phyloP scores from a whole-genome alignment of 30 jellyfish, hydroid and myxozoan genomes.

The Aurelia sp. region DNA sequence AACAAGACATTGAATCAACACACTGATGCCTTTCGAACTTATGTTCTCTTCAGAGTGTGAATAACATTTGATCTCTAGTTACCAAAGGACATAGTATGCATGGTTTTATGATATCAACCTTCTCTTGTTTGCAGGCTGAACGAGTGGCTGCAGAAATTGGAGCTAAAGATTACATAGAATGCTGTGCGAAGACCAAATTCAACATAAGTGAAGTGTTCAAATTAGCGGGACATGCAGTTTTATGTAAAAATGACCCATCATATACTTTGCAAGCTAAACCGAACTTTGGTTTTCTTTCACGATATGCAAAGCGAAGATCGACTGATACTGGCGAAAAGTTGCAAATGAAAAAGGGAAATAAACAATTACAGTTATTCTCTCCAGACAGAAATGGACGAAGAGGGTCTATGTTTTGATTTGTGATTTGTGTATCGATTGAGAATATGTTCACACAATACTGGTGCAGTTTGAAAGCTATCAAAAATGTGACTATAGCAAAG shows the following conservation, averaged over 20 bases:
- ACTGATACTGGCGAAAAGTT: slow-evolving; percentile 66
- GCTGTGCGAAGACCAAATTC: slow-evolving; percentile 87
- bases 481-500: no score
- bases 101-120: no score
- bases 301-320: slow-evolving; percentile 74
- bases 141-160: slow-evolving; percentile 73
- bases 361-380: not conserved
- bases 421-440: not conserved
- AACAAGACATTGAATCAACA: no score
- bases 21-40: no score
- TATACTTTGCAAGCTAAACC: slow-evolving; percentile 40
- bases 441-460: no score
- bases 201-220: slow-evolving; percentile 74
- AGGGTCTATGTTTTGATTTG: slow-evolving; percentile 62
- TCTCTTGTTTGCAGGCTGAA: slow-evolving; percentile 63
- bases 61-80: no score
- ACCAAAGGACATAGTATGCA: no score
- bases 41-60: no score
- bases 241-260: slow-evolving; percentile 50
- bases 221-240: slow-evolving; percentile 73
- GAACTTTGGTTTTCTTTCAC: slow-evolving; percentile 57
- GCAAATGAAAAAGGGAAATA: slow-evolving; percentile 45
- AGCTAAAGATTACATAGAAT: slow-evolving; percentile 86
- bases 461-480: no score
- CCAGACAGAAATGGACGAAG: slow-evolving; percentile 42